These are phyloP conservation scores for Petrosia ficiformis DNA, from an alignment of 37 sponge, comb jelly and placozoan genomes.

Conservation along the genomic window DNA sequence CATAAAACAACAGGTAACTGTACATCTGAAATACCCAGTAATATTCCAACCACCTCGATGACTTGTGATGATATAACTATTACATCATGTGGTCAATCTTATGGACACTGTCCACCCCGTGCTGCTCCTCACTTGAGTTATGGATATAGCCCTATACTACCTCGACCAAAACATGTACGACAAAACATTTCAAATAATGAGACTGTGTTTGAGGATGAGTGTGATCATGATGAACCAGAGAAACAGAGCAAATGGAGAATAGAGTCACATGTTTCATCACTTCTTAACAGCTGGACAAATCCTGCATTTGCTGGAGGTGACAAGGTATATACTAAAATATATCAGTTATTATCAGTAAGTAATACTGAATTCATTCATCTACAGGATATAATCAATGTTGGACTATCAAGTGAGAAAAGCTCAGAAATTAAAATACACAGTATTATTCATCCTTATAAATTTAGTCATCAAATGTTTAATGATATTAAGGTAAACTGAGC, in stretches of 20 bases:
- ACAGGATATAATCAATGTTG: conserved; percentile 10
- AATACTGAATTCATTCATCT: background rate
- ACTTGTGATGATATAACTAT: no score
- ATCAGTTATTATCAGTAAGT: no score
- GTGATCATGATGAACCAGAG: no score
- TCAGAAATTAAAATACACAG: conserved; percentile 26
- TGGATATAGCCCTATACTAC: conserved; percentile 25
- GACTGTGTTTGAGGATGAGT: no score
- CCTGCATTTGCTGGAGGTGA: conserved; percentile 13
- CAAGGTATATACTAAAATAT: no score
- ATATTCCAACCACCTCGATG: background rate
- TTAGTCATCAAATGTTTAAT: conserved; percentile 66
- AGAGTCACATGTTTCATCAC: background rate
- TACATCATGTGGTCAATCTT: background rate
- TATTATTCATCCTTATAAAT: conserved; percentile 48
- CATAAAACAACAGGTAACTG: conserved; percentile 7
- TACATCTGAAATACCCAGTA: background rate
- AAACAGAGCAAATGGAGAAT: background rate
- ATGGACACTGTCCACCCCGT: background rate
- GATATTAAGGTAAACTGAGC: conserved; percentile 51
- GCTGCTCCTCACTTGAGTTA: conserved; percentile 42
- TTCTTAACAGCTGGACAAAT: conserved; percentile 19
- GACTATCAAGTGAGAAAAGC: background rate
- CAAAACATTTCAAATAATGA: background rate
- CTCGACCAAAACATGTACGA: conserved; percentile 21